These are phyloP conservation scores for Oryctes rhinoceros DNA, from an alignment of 1,140 invertebrate genomes.

Conservation along the genomic window DNA sequence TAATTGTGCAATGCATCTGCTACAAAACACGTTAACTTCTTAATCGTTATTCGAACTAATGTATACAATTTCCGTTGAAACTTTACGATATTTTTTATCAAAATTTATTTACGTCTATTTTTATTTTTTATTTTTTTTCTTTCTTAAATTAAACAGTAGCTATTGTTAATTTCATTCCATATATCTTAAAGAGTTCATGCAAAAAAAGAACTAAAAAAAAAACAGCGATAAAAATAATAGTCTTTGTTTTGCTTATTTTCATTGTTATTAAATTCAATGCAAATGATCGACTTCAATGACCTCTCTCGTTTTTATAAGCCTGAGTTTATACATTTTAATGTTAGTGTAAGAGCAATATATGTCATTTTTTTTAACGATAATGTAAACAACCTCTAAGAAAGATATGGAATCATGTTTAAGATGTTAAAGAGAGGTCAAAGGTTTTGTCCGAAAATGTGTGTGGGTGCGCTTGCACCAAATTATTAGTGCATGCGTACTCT, in stretches of 20 bases:
- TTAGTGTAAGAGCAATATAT: neutral
- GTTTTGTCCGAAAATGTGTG: neutral
- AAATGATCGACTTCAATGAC: neutral
- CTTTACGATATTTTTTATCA: neutral
- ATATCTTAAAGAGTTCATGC: neutral
- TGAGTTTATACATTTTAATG: neutral
- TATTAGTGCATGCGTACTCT: neutral
- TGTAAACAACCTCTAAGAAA: neutral
- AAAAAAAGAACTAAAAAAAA: neutral
- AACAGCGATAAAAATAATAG: neutral
- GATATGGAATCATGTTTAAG: neutral
- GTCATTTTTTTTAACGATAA: neutral
- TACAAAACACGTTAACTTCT: neutral
- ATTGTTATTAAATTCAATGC: neutral
- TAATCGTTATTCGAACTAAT: neutral
- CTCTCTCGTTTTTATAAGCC: neutral
- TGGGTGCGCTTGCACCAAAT: neutral
- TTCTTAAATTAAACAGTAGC: neutral
- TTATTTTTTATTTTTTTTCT: neutral
- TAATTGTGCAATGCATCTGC: neutral
- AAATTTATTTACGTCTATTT: neutral
- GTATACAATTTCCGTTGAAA: neutral
- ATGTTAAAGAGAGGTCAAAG: neutral
- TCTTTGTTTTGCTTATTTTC: conserved; percentile 8
- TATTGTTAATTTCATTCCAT: neutral